Conservation (phyloP, 2,888 invertebrate species). For the Pheosia gnoma region DNA sequence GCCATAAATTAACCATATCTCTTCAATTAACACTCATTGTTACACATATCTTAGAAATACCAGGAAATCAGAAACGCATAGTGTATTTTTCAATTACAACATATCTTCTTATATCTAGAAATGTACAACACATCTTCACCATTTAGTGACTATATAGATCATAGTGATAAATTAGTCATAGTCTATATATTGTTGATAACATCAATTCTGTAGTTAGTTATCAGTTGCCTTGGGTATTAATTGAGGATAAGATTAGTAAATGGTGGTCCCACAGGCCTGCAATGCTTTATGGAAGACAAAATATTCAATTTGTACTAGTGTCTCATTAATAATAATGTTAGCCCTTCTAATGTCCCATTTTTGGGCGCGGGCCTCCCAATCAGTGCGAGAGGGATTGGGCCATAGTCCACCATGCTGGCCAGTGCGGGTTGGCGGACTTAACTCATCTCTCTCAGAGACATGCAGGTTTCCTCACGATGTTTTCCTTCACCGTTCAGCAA, state of each 20-base stretch:
- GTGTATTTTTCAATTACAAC: not conserved
- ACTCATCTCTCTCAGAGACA: too few relatives aligned
- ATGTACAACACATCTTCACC: slow-evolving; percentile 27
- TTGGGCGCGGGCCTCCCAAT: too few relatives aligned
- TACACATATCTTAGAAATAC: not conserved
- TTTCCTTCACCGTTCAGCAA: too few relatives aligned
- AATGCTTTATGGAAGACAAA: too few relatives aligned
- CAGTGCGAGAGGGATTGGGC: too few relatives aligned
- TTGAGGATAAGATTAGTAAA: slow-evolving; percentile 57
- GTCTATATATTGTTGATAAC: slow-evolving; percentile 15
- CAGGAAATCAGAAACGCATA: not conserved
- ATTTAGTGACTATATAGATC: slow-evolving; percentile 25
- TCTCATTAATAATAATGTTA: too few relatives aligned
- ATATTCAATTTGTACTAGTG: too few relatives aligned
- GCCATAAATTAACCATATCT: too few relatives aligned
- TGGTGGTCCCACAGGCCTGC: not conserved
- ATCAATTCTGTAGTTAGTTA: slow-evolving; percentile 29
- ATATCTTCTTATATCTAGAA: slow-evolving; percentile 6
- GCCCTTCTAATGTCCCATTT: too few relatives aligned
- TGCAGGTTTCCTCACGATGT: too few relatives aligned
- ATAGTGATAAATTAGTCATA: slow-evolving; percentile 22
- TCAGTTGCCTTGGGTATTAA: slow-evolving; percentile 55
- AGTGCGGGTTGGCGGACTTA: too few relatives aligned
- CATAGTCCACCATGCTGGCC: too few relatives aligned
- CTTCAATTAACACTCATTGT: not conserved